These are phyloP conservation scores for Neolamprologus falcicula DNA, from an alignment of 2,113 vertebrate species.

Conservation along the genomic window DNA sequence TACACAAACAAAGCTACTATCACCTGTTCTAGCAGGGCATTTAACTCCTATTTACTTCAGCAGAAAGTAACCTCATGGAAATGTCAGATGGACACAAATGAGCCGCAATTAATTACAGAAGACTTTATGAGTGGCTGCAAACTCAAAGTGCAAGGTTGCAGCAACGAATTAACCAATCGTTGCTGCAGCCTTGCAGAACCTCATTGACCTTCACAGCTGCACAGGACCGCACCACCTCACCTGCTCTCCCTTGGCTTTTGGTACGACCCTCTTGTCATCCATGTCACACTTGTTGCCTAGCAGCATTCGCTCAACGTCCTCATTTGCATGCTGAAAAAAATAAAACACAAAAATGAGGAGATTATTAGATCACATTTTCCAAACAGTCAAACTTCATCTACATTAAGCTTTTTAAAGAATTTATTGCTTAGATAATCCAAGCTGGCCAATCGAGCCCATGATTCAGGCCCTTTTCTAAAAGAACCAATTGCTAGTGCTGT, in stretches of 20 bases:
- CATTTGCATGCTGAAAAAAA: constrained; percentile 88
- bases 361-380: neutral
- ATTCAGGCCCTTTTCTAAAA: neutral
- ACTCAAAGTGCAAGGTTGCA: neutral
- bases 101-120: neutral
- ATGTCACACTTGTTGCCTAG: constrained; percentile 99
- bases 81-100: neutral
- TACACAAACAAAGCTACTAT: neutral
- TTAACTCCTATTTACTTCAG: neutral
- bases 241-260: constrained; percentile 97
- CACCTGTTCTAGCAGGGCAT: neutral
- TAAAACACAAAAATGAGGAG: neutral
- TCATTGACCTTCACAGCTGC: neutral
- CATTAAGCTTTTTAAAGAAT: neutral
- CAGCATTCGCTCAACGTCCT: constrained; percentile 99
- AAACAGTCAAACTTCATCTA: neutral
- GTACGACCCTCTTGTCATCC: constrained; percentile 97
- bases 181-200: neutral
- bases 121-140: neutral
- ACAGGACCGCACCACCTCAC: constrained; percentile 60
- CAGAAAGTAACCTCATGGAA: neutral
- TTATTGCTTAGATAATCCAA: neutral
- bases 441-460: neutral
- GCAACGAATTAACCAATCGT: neutral
- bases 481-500: neutral